These are phyloP conservation scores for Anguilla rostrata DNA, from an alignment of 2,113 vertebrate genomes.

Conservation along the genomic window DNA sequence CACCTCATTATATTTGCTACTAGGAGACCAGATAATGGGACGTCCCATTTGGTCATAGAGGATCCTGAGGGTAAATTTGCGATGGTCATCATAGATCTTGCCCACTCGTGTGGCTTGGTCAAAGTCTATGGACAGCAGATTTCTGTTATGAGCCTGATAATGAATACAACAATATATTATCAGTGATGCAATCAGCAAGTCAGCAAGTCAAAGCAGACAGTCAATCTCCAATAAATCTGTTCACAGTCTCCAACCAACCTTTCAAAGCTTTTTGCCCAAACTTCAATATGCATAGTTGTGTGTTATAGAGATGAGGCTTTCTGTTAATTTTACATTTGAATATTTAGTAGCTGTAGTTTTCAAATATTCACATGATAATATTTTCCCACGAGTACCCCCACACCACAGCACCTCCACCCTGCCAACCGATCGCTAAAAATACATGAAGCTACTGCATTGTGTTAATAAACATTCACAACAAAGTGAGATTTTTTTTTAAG, in stretches of 20 bases:
- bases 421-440: neutral
- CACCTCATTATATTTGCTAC: conserved; percentile 95
- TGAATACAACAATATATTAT: conserved; percentile 33
- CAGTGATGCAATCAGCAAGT: neutral
- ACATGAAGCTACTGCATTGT: neutral
- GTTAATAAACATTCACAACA: too few relatives aligned
- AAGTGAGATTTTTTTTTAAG: neutral
- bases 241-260: neutral
- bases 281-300: neutral
- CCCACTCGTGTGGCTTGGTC: conserved; percentile 90
- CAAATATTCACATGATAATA: neutral
- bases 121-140: conserved; percentile 96
- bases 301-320: neutral
- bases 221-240: neutral
- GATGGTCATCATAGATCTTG: conserved; percentile 97
- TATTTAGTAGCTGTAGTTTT: neutral
- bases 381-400: neutral
- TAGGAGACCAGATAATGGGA: conserved; percentile 90
- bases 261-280: neutral
- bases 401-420: too few relatives aligned
- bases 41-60: conserved; percentile 89
- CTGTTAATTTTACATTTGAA: neutral
- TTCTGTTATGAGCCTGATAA: conserved; percentile 92
- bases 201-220: neutral
- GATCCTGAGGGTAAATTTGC: conserved; percentile 95